phyloP scores from a whole-genome alignment of 2,888 invertebrate genomes.

The Homarus gammarus region DNA sequence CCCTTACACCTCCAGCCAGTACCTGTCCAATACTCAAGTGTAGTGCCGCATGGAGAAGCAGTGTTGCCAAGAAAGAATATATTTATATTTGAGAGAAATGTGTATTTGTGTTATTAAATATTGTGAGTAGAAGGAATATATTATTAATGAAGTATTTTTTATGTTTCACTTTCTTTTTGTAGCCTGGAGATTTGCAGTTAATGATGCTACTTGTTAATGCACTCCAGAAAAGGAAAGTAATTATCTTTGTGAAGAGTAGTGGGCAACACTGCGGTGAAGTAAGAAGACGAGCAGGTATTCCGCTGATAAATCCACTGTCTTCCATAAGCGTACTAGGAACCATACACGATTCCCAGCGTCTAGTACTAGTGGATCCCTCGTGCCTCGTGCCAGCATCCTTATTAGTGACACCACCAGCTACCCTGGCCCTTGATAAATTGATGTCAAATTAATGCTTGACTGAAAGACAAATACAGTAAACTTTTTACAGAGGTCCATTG shows the following conservation, averaged over 20 bases:
- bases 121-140: constrained; percentile 9
- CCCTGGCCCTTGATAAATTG: constrained; percentile 5
- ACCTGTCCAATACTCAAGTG: constrained; percentile 68
- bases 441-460: background rate
- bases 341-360: constrained; percentile 48
- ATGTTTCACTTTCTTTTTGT: constrained; percentile 11
- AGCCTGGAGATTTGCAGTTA: constrained; percentile 2
- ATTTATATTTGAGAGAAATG: constrained; percentile 15
- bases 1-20: constrained; percentile 61
- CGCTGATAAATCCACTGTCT: constrained; percentile 72
- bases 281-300: constrained; percentile 65
- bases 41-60: constrained; percentile 51
- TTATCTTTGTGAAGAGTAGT: background rate
- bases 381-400: constrained; percentile 70
- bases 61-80: constrained; percentile 50
- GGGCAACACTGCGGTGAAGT: constrained; percentile 26
- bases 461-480: constrained; percentile 37
- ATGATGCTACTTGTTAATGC: constrained; percentile 1
- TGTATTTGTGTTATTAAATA: constrained; percentile 1
- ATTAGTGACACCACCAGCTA: constrained; percentile 53
- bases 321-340: constrained; percentile 70
- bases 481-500: constrained; percentile 27
- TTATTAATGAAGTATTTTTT: constrained; percentile 8
- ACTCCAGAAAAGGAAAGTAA: constrained; percentile 16
- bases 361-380: constrained; percentile 69